Conservation (phyloP, 2,113 vertebrate genomes). For the Tonatia bakeri region DNA sequence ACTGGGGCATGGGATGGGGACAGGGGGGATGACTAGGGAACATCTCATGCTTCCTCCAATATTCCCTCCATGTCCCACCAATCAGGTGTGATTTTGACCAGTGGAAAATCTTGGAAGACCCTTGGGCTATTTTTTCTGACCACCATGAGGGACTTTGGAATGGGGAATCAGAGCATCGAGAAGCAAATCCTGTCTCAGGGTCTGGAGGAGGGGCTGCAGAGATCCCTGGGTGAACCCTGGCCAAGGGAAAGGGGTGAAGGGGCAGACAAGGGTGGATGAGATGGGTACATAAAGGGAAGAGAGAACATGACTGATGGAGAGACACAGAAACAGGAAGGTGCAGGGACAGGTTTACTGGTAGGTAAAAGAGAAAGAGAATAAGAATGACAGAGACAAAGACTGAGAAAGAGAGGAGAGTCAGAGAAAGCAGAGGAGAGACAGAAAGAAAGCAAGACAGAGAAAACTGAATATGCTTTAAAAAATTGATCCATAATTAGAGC, state of each 20-base stretch:
- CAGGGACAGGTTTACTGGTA: neutral
- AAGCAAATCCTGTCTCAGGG: conserved; percentile 44
- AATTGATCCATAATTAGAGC: neutral
- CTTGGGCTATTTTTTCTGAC: conserved; percentile 60
- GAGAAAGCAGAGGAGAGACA: neutral
- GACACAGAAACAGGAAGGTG: neutral
- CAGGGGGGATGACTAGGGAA: too few relatives aligned
- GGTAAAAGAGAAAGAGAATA: neutral
- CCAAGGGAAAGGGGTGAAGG: neutral
- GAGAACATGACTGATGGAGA: neutral
- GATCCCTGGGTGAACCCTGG: conserved; percentile 22
- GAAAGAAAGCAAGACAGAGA: neutral
- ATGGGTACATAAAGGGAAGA: neutral
- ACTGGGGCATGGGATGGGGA: neutral
- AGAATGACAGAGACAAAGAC: neutral
- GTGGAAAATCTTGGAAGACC: conserved; percentile 65
- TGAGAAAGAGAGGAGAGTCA: neutral
- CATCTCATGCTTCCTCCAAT: neutral
- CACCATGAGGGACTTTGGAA: conserved; percentile 67
- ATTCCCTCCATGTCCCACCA: fast-evolving
- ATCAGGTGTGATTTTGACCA: neutral
- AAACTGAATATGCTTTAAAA: neutral
- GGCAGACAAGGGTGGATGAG: neutral
- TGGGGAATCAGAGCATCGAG: conserved; percentile 68
- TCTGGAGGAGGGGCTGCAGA: conserved; percentile 59